Base-by-base conservation (phyloP, 2,113 vertebrate genomes). In the Manacus vitellinus region DNA sequence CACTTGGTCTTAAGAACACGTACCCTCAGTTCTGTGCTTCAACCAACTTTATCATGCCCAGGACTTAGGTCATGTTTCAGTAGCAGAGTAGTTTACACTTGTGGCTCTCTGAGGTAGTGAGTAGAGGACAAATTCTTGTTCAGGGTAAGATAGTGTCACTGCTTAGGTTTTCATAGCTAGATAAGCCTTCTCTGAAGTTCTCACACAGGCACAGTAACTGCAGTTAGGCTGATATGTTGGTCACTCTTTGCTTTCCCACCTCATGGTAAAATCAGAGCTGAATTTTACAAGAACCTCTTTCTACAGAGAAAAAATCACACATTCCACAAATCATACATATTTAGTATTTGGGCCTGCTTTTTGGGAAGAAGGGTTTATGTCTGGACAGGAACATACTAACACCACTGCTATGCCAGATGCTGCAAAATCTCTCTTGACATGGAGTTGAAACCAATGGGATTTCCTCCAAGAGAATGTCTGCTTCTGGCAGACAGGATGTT, bases 101-200 rank as follows among this genome's bases (percentile, higher is more conserved):
- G 25, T 88, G 82, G 43, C 52, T 46, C 77, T 87, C 87, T 95
- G 96, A 97, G 97, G 93, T 92, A 97, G 94, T 37, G 54, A 70
- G 52, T 72, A 61, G 58, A 96, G 65, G 93, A 77, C 16, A 46
- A 87, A 75, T 77, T 65, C 66, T 54, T 95, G 68, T 88, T 88
- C 72, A 85, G 79, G 35, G 37, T 22, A 35, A 66, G 59, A 76
- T 58, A 22, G 30, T 81, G 44, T 82, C 85, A n/a, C 30, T 85
- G 8, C 55, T 75, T 30, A 72, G 66, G 30, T 43, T 77, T 91
- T 89, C 76, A 56, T 9, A 95, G 37, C 15, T 62, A 87, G 43
- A 76, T 55, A 51, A 76, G n/a, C n/a, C 54, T n/a, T 86, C 92
- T 88, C 56, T 89, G 80, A 85, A 85, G 5, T 61, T 63, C 63